Conservation (phyloP, 2,797 vertebrate species). For the Muscicapa comitata region DNA sequence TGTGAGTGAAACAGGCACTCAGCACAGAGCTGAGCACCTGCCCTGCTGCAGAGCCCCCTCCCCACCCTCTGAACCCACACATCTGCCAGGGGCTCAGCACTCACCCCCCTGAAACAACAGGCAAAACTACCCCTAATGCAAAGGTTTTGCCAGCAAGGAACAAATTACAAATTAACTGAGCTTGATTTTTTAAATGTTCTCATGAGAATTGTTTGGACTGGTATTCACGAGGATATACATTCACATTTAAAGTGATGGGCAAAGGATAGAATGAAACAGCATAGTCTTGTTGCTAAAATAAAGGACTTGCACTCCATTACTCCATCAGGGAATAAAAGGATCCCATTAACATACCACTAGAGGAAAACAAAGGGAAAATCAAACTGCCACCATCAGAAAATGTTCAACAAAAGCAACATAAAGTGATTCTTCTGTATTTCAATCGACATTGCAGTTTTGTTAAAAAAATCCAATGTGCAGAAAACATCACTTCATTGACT, state of each 20-base stretch:
- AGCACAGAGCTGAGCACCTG: background rate
- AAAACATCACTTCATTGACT: slow-evolving; percentile 7
- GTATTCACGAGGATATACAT: background rate
- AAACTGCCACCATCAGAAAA: background rate
- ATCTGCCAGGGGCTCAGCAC: rapidly evolving
- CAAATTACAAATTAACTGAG: background rate
- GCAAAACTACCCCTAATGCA: background rate
- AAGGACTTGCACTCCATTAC: background rate
- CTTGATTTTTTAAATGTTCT: background rate
- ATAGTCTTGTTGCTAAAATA: background rate
- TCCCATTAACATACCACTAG: background rate
- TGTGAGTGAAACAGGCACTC: background rate
- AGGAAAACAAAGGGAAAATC: slow-evolving; percentile 34
- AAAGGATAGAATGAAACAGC: background rate
- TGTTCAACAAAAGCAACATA: background rate
- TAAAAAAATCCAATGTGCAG: background rate
- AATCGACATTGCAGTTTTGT: background rate
- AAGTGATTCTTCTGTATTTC: background rate
- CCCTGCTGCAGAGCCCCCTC: background rate
- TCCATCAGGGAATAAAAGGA: background rate
- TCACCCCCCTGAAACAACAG: background rate
- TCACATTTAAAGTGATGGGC: background rate
- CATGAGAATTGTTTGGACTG: background rate
- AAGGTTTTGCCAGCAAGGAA: background rate
- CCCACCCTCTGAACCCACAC: background rate